Base-by-base conservation (phyloP, 2,113 vertebrate species). In the Benitochromis conjunctus region DNA sequence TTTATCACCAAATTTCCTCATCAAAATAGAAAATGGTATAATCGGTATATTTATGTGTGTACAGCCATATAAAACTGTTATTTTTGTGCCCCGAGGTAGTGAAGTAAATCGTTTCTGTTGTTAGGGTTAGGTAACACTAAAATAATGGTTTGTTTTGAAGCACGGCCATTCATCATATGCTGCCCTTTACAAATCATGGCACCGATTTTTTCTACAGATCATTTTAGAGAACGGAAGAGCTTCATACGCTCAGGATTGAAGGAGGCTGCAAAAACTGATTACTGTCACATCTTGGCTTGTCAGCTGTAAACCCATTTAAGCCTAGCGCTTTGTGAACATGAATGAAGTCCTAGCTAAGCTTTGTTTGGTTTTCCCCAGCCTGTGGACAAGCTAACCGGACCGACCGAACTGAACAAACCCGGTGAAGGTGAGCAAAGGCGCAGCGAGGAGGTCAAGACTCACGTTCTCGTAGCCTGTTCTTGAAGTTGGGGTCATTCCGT, bases 401-500 rank as follows among this genome's bases (percentile, higher is more conserved):
- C 31, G 38, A 6, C 21, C 24, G n/a, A 1, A 14, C 14, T 46
- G 21, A 4, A 2, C 29, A 26, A 36, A 26, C 34, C 79, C 4
- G 77, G 13, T 19, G 82, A 57, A 79, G 86, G 34, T 26, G 55
- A 57, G n/a, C 62, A 24, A 3, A 83, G 4, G 76, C 79, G 34
- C 48, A 29, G 54, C 1, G 54, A 31, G 1, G 84, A 90, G 91
- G 92, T 91, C 89, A 88, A 48, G 78, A 97, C 98, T 98, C 96
- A 98, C 98, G 97, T 89, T 99, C 97, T 76, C 98, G 96, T 86
- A 99, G 97, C 85, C 97, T 95, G 96, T 95, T 98, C 97, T 97
- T 98, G 96, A 98, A 99, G 94, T 97, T 94, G 64, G 98, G 98
- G 96, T 99, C 98, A 88, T 97, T 98, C 92, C 98, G 95, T 71